Percentiles rank a stretch among this genome's conserved stretches.
Evolutionary conservation across 2,888 invertebrate species (phyloP).

Genomic region (Melieria crassipennis): DNA sequence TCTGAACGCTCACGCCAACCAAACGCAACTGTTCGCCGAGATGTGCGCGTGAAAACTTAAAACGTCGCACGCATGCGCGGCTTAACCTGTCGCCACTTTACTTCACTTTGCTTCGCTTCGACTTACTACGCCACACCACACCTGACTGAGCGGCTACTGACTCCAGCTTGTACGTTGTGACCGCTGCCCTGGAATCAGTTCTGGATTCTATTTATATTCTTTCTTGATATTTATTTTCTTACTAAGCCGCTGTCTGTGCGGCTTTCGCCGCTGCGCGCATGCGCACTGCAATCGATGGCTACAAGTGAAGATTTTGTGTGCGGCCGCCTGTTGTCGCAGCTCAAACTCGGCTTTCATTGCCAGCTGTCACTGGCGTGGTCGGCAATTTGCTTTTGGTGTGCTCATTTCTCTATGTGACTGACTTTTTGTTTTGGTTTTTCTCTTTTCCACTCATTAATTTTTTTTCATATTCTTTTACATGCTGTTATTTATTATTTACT

Average conservation of each 20-base stretch:
- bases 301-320: neutral
- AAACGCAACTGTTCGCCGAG: slow-evolving; percentile 51
- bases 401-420: slow-evolving; percentile 58
- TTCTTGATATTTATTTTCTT: too few species aligned
- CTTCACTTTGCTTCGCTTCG: neutral
- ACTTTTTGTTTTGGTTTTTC: slow-evolving; percentile 34
- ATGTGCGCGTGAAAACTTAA: neutral
- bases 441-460: neutral
- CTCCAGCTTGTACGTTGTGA: too few species aligned
- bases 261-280: neutral
- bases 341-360: too few species aligned
- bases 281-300: neutral
- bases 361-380: slow-evolving; percentile 3
- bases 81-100: neutral
- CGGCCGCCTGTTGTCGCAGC: too few species aligned
- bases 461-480: neutral
- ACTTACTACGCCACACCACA: too few species aligned
- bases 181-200: too few species aligned
- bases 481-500: too few species aligned
- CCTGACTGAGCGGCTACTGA: too few species aligned
- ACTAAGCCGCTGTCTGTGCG: neutral
- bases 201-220: too few species aligned
- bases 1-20: slow-evolving; percentile 53
- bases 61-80: neutral
- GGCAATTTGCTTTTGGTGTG: slow-evolving; percentile 45